phyloP scores from a whole-genome alignment of 2,797 vertebrate genomes.

The Macropus fuliginosus region DNA sequence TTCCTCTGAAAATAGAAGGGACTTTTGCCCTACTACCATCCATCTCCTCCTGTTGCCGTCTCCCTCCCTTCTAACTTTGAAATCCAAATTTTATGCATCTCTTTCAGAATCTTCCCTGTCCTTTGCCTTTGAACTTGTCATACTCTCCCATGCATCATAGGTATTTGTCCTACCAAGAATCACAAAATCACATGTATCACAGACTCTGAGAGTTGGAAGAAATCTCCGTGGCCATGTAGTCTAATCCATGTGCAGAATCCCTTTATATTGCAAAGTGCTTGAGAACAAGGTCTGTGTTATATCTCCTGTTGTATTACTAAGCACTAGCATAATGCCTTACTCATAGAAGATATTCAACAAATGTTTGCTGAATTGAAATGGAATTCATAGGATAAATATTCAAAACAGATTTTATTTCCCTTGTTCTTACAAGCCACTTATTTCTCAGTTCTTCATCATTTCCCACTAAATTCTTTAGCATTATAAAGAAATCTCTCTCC shows the following conservation, averaged over 20 bases:
- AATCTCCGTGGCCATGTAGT: slow-evolving; percentile 9
- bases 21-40: neutral
- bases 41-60: neutral
- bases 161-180: neutral
- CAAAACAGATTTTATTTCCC: neutral
- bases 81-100: neutral
- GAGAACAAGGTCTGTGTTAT: neutral
- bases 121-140: neutral
- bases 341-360: neutral
- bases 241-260: neutral
- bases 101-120: neutral
- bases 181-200: neutral
- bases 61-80: neutral
- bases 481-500: neutral
- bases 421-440: neutral
- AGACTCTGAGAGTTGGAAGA: slow-evolving; percentile 31
- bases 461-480: neutral
- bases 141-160: neutral
- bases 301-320: neutral
- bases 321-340: neutral
- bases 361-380: neutral
- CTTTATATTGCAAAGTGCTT: neutral
- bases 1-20: neutral
- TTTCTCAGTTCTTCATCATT: neutral
- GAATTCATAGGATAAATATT: neutral